phyloP scores from a whole-genome alignment of 1,140 invertebrate species.

The Caligus rogercresseyi region DNA sequence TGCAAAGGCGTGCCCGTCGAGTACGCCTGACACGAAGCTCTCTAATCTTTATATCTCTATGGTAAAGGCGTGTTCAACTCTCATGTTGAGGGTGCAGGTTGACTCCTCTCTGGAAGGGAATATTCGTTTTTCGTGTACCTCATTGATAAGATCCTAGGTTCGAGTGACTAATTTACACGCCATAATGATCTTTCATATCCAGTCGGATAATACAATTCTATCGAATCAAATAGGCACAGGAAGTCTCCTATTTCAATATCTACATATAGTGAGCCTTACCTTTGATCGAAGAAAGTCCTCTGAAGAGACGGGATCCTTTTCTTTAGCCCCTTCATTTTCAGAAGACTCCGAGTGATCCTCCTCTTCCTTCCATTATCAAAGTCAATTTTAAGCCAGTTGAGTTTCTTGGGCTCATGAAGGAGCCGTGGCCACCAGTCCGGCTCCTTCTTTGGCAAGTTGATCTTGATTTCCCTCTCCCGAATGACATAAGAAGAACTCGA shows the following conservation, averaged over 20 bases:
- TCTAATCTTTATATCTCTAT: no score
- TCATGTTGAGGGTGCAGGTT: no score
- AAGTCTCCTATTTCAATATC: slow-evolving; percentile 45
- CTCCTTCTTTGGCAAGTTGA: not conserved
- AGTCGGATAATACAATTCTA: no score
- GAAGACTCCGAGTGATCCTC: slow-evolving; percentile 13
- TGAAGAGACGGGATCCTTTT: not conserved
- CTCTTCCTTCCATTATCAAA: not conserved
- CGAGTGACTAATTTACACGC: slow-evolving; percentile 55
- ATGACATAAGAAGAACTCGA: not conserved
- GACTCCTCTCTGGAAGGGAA: slow-evolving; percentile 52
- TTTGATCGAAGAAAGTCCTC: not conserved
- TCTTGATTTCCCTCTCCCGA: not conserved
- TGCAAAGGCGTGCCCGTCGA: no score
- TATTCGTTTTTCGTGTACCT: no score
- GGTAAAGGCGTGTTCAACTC: no score
- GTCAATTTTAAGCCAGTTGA: not conserved
- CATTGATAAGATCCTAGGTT: no score
- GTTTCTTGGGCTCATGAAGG: not conserved
- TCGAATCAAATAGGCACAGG: no score
- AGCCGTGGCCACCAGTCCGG: not conserved
- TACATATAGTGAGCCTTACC: slow-evolving; percentile 26
- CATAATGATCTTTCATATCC: no score
- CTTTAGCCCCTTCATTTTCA: slow-evolving; percentile 18
- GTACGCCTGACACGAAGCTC: no score